Percentiles rank a stretch among this genome's conserved stretches.
phyloP scores from a whole-genome alignment of 2,888 invertebrate genomes.

The Seladonia tumulorum region DNA sequence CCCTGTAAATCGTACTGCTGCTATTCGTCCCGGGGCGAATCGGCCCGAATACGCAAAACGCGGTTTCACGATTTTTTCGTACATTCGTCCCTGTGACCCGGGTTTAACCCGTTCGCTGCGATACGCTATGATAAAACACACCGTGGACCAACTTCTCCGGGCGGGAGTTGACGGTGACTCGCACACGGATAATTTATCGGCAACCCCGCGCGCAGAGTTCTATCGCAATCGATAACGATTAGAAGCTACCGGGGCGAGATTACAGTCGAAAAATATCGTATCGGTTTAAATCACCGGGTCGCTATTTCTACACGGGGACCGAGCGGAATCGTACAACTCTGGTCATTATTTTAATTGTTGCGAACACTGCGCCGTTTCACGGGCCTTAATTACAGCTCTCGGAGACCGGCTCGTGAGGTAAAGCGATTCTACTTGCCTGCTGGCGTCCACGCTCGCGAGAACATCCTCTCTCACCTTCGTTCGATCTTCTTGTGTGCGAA shows the following conservation, averaged over 20 bases:
- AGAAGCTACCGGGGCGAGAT: slow-evolving; percentile 58
- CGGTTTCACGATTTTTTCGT: neutral
- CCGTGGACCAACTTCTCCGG: neutral
- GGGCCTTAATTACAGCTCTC: slow-evolving; percentile 76
- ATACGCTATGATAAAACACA: neutral
- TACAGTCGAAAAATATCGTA: slow-evolving; percentile 56
- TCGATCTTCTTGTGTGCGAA: slow-evolving; percentile 46
- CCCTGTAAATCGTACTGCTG: neutral
- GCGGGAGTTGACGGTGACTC: slow-evolving; percentile 52
- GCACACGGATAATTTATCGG: slow-evolving; percentile 73
- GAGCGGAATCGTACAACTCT: slow-evolving; percentile 59
- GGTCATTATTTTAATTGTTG: slow-evolving; percentile 80
- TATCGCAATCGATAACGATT: slow-evolving; percentile 74
- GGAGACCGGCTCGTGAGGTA: slow-evolving; percentile 62
- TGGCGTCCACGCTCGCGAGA: slow-evolving; percentile 64
- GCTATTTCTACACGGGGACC: slow-evolving; percentile 63
- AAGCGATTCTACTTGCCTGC: slow-evolving; percentile 70
- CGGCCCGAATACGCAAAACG: neutral
- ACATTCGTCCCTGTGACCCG: neutral
- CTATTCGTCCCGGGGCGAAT: neutral
- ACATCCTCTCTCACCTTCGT: slow-evolving; percentile 64
- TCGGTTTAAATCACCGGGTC: slow-evolving; percentile 72
- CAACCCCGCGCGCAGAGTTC: slow-evolving; percentile 63
- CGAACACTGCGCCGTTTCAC: slow-evolving; percentile 66
- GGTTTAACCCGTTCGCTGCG: neutral